Conservation (phyloP, 1,140 invertebrate species). For the Drosophila subpulchrella region DNA sequence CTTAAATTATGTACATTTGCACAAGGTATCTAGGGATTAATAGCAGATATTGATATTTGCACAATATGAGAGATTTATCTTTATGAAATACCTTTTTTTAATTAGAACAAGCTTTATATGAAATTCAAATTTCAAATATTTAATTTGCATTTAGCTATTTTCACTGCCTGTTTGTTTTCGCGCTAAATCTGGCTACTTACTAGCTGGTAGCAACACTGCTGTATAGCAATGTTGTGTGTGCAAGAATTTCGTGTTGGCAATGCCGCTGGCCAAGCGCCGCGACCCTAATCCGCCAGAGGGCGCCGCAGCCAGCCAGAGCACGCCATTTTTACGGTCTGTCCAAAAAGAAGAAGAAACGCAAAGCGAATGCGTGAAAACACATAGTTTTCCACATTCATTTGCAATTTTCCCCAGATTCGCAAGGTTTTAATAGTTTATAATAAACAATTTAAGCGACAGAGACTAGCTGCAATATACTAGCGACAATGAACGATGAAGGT, state of each 20-base stretch:
- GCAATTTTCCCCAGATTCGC: neutral
- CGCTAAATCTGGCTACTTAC: neutral
- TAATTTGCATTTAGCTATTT: neutral
- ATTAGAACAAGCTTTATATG: too few species aligned
- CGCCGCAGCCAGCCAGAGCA: constrained; percentile 13
- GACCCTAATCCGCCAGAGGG: neutral
- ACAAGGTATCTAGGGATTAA: too few species aligned
- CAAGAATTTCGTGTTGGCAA: constrained; percentile 19
- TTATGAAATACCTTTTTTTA: too few species aligned
- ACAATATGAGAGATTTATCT: too few species aligned
- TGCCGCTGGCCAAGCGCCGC: neutral
- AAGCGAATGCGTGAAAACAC: constrained; percentile 41
- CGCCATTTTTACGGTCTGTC: constrained; percentile 30
- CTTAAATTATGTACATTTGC: too few species aligned
- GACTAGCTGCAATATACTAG: too few species aligned
- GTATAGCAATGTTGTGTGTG: constrained; percentile 10
- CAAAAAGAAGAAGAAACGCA: constrained; percentile 4
- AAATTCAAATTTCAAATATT: neutral
- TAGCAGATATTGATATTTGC: too few species aligned
- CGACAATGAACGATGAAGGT: constrained; percentile 35
- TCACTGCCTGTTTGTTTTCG: neutral
- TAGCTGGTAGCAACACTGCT: constrained; percentile 6
- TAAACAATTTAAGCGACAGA: neutral
- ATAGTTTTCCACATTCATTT: constrained; percentile 18
- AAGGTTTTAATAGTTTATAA: neutral